Evolutionary conservation across 2,113 vertebrate species (phyloP).

Genomic region (Corynorhinus townsendii): DNA sequence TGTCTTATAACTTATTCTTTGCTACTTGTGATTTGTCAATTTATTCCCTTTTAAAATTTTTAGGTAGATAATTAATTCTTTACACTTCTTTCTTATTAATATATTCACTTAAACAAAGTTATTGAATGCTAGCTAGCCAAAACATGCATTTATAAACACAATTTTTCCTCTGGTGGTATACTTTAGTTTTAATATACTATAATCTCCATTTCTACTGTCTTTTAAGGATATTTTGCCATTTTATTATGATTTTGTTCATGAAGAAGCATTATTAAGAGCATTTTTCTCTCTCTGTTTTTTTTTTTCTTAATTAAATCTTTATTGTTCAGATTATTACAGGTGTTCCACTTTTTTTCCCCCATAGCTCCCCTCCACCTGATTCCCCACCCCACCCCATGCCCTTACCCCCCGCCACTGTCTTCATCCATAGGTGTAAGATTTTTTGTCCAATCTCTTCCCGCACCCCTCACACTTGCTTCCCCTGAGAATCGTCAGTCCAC

Average conservation of each 20-base stretch:
- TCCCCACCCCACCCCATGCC: too few species aligned
- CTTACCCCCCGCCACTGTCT: too few species aligned
- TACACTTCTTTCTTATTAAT: neutral
- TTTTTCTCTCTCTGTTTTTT: neutral
- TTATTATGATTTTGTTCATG: neutral
- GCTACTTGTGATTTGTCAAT: neutral
- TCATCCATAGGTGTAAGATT: too few species aligned
- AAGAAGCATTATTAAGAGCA: neutral
- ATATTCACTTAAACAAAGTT: neutral
- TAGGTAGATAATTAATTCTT: neutral
- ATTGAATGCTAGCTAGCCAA: neutral
- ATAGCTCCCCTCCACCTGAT: too few species aligned
- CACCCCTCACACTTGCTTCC: too few species aligned
- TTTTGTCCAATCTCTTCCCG: too few species aligned
- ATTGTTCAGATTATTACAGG: too few species aligned
- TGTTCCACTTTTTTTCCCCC: too few species aligned
- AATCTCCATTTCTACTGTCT: neutral
- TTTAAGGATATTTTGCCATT: neutral
- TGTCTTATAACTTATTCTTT: neutral
- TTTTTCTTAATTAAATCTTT: too few species aligned
- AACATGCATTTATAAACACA: neutral
- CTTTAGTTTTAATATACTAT: neutral
- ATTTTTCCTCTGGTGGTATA: neutral
- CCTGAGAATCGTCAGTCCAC: too few species aligned
- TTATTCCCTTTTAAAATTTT: neutral